Evolutionary conservation across 2,113 vertebrate species (phyloP).

Genomic region (Salvelinus sp.): DNA sequence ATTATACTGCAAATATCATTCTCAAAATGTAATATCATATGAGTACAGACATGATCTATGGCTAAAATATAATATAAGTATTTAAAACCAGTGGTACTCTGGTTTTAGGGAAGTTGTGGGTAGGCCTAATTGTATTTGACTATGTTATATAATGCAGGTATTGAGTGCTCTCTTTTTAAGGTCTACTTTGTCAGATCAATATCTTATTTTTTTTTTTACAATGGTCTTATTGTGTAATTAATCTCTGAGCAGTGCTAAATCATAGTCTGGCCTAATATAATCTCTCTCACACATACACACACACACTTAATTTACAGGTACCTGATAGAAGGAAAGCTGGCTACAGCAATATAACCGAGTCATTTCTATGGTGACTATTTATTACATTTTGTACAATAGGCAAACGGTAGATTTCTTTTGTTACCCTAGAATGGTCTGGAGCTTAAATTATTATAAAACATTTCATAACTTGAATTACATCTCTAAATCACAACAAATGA

Average conservation of each 20-base stretch:
- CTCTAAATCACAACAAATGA: background rate
- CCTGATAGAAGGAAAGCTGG: background rate
- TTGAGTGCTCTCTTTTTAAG: conserved; percentile 6
- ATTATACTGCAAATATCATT: background rate
- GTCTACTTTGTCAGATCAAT: conserved; percentile 39
- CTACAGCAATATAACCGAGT: background rate
- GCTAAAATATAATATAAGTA: background rate
- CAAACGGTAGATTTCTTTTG: background rate
- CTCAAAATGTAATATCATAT: conserved; percentile 9
- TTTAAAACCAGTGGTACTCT: background rate
- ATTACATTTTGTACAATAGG: background rate
- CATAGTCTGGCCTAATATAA: conserved; percentile 42
- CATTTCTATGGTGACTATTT: conserved; percentile 8
- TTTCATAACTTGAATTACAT: background rate
- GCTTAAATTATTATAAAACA: background rate
- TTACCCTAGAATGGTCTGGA: background rate
- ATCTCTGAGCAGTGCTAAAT: conserved; percentile 51
- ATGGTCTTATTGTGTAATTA: conserved; percentile 55
- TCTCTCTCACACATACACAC: conserved; percentile 22
- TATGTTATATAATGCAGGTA: conserved; percentile 9
- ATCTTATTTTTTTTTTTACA: conserved; percentile 45
- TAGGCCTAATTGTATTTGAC: background rate
- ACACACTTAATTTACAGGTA: conserved; percentile 2
- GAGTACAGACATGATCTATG: background rate
- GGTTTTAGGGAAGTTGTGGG: no score